These are phyloP conservation scores for Pica pica DNA, from an alignment of 2,113 vertebrate species.

Conservation along the genomic window DNA sequence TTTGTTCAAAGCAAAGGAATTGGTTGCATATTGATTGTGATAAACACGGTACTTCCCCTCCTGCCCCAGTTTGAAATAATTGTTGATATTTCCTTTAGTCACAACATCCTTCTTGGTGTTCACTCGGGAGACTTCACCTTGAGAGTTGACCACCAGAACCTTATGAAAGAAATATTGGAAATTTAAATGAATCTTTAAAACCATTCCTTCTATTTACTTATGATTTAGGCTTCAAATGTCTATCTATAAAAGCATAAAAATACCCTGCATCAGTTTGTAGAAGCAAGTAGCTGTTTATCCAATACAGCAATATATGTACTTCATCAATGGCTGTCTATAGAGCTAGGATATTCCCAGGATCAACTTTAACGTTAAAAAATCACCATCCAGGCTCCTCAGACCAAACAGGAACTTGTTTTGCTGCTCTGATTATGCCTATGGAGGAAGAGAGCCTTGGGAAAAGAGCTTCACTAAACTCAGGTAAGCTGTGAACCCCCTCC, in stretches of 20 bases:
- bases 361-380: background rate
- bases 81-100: slow-evolving; percentile 86
- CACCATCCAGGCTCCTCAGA: background rate
- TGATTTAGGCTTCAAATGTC: background rate
- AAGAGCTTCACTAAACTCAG: background rate
- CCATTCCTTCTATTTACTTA: background rate
- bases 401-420: background rate
- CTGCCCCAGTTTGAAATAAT: slow-evolving; percentile 89
- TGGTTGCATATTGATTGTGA: slow-evolving; percentile 96
- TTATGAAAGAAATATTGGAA: slow-evolving; percentile 49
- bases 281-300: background rate
- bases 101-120: slow-evolving; percentile 85
- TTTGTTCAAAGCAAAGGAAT: slow-evolving; percentile 94
- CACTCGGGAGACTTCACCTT: slow-evolving; percentile 87
- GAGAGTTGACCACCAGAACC: slow-evolving; percentile 88
- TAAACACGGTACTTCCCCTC: slow-evolving; percentile 98
- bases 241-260: background rate
- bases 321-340: background rate
- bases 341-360: background rate
- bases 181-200: background rate
- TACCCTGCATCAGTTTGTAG: background rate
- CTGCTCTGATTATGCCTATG: background rate
- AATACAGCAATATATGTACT: background rate
- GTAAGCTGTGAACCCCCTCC: background rate
- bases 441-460: background rate